These are phyloP conservation scores for Lamprologus tigripictilis DNA, from an alignment of 2,113 vertebrate species.

Conservation along the genomic window DNA sequence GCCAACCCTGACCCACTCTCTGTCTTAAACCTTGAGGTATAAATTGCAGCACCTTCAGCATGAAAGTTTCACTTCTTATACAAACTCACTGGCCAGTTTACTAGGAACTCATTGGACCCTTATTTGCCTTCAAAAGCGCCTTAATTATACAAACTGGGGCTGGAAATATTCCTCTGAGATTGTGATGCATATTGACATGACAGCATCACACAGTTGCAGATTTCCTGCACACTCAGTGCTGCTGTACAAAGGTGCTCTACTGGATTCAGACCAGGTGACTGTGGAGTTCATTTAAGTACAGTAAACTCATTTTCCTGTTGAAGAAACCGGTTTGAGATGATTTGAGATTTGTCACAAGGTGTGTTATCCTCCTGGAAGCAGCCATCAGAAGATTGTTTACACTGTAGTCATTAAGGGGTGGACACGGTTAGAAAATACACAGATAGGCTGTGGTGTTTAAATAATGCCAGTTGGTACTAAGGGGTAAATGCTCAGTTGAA, in stretches of 20 bases:
- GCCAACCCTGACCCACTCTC: neutral
- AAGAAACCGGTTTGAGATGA: neutral
- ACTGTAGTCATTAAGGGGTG: neutral
- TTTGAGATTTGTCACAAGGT: neutral
- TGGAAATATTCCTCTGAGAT: neutral
- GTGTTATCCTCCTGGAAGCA: neutral
- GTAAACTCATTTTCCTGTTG: neutral
- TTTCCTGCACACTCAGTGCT: neutral
- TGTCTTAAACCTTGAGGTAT: neutral
- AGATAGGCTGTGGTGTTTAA: neutral
- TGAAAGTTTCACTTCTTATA: neutral
- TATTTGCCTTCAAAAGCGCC: neutral
- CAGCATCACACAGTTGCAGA: neutral
- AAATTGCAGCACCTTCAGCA: neutral
- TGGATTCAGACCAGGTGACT: neutral
- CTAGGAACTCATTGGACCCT: neutral
- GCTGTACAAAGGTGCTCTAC: neutral
- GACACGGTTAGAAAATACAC: neutral
- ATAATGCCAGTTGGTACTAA: neutral
- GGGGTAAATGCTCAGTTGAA: accelerated
- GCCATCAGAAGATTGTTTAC: neutral
- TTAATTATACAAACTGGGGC: neutral
- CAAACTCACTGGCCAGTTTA: neutral
- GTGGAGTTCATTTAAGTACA: neutral
- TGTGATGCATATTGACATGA: neutral